Evolutionary conservation across 2,888 invertebrate species (phyloP).

Genomic region (Gandaritis pyraliata): DNA sequence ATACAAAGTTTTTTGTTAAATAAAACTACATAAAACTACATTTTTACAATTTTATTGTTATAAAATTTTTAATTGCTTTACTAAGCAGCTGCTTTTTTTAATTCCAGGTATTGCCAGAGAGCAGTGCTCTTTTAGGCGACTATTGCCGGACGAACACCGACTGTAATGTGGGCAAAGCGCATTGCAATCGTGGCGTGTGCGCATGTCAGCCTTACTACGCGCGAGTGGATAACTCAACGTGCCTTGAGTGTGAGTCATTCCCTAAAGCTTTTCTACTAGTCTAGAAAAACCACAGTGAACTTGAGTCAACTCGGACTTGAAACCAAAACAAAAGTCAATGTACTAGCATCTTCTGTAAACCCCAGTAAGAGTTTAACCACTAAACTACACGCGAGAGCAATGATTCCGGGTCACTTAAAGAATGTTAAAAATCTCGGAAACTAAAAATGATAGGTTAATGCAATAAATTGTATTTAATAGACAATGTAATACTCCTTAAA

Average conservation of each 20-base stretch:
- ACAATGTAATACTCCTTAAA: too few relatives aligned
- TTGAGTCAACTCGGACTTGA: neutral
- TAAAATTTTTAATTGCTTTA: neutral
- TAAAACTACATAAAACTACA: too few relatives aligned
- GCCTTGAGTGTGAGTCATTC: slow-evolving; percentile 91
- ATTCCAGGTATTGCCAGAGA: slow-evolving; percentile 62
- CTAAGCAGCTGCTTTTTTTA: slow-evolving; percentile 27
- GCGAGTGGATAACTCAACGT: slow-evolving; percentile 89
- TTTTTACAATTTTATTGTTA: too few relatives aligned
- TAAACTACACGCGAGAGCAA: too few relatives aligned
- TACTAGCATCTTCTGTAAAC: neutral
- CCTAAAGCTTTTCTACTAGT: neutral
- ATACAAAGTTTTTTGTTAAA: too few relatives aligned
- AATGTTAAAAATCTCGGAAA: too few relatives aligned
- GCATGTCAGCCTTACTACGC: slow-evolving; percentile 93
- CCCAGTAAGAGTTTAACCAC: slow-evolving; percentile 2
- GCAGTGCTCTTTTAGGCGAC: slow-evolving; percentile 81
- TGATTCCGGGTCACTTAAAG: too few relatives aligned
- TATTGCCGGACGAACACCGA: slow-evolving; percentile 86
- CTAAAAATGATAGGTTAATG: too few relatives aligned
- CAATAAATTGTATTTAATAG: too few relatives aligned
- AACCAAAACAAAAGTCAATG: neutral
- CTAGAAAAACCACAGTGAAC: slow-evolving; percentile 1
- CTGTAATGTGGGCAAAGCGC: slow-evolving; percentile 87
- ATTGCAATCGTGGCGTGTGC: slow-evolving; percentile 89